phyloP scores from a whole-genome alignment of 2,888 invertebrate species.

The Drosophila paramelanica region DNA sequence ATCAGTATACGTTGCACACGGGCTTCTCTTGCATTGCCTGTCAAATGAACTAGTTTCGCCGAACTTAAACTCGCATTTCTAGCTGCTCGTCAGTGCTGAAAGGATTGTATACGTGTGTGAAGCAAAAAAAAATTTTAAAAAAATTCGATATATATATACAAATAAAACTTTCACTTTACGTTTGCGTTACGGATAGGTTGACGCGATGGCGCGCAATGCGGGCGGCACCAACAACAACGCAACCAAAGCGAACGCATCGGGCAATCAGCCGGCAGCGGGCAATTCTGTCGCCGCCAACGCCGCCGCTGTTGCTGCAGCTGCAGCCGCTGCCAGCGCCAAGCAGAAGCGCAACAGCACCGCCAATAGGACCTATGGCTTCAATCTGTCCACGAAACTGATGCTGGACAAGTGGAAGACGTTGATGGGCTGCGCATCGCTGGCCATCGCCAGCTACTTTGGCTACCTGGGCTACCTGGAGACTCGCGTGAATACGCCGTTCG shows the following conservation, averaged over 20 bases:
- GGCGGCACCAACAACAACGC: constrained; percentile 41
- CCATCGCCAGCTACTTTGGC: constrained; percentile 90
- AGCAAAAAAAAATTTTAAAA: background rate
- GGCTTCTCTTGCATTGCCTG: no score
- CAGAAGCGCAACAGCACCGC: constrained; percentile 31
- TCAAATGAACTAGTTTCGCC: constrained; percentile 1
- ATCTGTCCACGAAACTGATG: constrained; percentile 71
- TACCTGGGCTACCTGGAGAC: constrained; percentile 94
- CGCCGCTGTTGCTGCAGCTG: constrained; percentile 38
- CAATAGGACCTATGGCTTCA: constrained; percentile 38
- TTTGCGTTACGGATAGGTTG: constrained; percentile 10
- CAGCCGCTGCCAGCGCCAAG: constrained; percentile 47
- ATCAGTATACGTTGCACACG: no score
- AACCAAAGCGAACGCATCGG: constrained; percentile 22
- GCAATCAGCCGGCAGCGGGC: constrained; percentile 15
- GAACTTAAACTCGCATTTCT: constrained; percentile 12
- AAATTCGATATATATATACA: background rate
- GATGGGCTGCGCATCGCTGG: constrained; percentile 88
- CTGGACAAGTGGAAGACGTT: constrained; percentile 87
- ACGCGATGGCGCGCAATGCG: constrained; percentile 50
- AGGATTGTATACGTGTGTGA: constrained; percentile 14
- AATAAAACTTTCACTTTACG: constrained; percentile 1
- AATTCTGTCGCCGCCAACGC: constrained; percentile 19
- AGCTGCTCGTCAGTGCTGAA: constrained; percentile 1
- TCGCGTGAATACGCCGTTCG: constrained; percentile 93